Evolutionary conservation across 53 echinoderm and acorn worm genomes (phyloP), one percentile per base, ranked within the genome.

Genomic region (Arbacia lixula): DNA sequence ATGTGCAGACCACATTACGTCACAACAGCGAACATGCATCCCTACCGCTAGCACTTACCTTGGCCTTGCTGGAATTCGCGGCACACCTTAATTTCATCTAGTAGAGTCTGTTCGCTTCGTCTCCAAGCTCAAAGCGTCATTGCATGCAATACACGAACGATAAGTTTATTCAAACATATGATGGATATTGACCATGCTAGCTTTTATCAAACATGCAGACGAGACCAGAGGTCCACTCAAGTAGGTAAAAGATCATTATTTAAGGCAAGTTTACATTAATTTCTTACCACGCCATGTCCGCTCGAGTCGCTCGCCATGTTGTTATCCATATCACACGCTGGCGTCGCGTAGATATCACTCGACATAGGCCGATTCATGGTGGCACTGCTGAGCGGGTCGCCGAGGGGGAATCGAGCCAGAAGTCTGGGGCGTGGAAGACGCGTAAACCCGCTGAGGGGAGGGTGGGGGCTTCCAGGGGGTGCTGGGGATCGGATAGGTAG

Each of bases 271-370:
- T 50, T 50, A 12, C 12, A 66, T 66, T 66, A 66, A 12, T n/a
- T 19, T 31, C 74, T 74, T 34, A 74, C 74, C 52, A 74, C 54
- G n/a, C n/a, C n/a, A n/a, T n/a, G n/a, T 31, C 53, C 74, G 33
- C 74, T 53, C 34, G 74, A 19, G 3, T 74, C 33, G 17, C 33
- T 42, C 33, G 74, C 51, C 74, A 74, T 74, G 29, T 53, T 74
- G 74, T 52, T 74, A 12, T 74, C 74, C 14, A 74, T 33, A 34
- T 74, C 74, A 52, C 74, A 50, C 30, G 74, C 74, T 12, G 74
- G 74, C 11, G 74, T 74, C 20, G 74, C 74, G 11, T 74, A 74
- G 51, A 74, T 50, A 31, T 74, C 74, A 33, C 21, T 74, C 26
- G 42, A 50, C 74, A 74, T 74, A 53, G 41, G 8, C 69, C 4